phyloP scores from a whole-genome alignment of 1,140 invertebrate species.

The Drosophila carrolli region DNA sequence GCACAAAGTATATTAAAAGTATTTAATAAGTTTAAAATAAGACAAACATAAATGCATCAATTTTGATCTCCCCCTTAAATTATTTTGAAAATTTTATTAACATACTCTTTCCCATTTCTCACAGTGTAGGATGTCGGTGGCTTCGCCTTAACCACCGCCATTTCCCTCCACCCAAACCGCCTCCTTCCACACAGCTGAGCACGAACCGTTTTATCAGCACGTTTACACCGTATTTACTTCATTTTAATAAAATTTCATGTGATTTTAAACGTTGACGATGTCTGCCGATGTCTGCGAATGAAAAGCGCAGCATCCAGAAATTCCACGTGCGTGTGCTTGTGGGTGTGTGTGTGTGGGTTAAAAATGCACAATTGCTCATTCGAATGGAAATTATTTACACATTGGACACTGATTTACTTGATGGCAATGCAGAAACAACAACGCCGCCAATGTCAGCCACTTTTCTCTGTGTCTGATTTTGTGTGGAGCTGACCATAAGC shows the following conservation, averaged over 20 bases:
- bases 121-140: neutral
- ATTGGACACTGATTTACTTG: conserved; percentile 83
- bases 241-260: conserved; percentile 84
- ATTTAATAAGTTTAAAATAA: too few species aligned
- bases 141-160: conserved; percentile 20
- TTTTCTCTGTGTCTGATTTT: conserved; percentile 26
- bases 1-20: too few species aligned
- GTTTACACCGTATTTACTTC: conserved; percentile 84
- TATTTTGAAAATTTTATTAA: too few species aligned
- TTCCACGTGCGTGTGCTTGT: conserved; percentile 14
- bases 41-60: too few species aligned
- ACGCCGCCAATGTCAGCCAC: conserved; percentile 64
- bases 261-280: conserved; percentile 76
- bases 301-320: conserved; percentile 58
- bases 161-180: conserved; percentile 9
- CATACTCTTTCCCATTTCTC: neutral
- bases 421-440: conserved; percentile 56
- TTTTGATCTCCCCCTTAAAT: too few species aligned
- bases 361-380: conserved; percentile 84
- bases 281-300: conserved; percentile 73
- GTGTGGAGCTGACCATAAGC: conserved; percentile 10
- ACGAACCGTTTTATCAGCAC: conserved; percentile 83
- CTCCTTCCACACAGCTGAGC: conserved; percentile 78
- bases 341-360: conserved; percentile 35
- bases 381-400: conserved; percentile 84